Conservation (phyloP, 2,113 vertebrate genomes). For the Bufo bufo region DNA sequence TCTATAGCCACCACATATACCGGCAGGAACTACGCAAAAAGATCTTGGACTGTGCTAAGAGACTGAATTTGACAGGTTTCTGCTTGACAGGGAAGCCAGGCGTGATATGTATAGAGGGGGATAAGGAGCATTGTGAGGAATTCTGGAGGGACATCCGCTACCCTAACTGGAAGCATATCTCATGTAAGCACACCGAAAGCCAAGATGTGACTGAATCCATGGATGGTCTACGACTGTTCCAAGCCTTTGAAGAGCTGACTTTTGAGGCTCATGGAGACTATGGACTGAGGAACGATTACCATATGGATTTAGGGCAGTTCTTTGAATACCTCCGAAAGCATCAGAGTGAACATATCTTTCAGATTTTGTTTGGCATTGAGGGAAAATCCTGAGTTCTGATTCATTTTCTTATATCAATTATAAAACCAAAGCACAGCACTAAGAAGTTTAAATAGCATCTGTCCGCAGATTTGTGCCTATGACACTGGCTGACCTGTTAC, state of each 20-base stretch:
- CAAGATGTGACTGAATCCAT: slow-evolving; percentile 63
- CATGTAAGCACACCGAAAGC: slow-evolving; percentile 75
- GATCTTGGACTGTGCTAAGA: slow-evolving; percentile 75
- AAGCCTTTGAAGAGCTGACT: slow-evolving; percentile 73
- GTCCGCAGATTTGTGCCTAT: too few species aligned
- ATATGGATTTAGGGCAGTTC: slow-evolving; percentile 79
- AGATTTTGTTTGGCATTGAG: slow-evolving; percentile 77
- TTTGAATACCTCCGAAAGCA: slow-evolving; percentile 74
- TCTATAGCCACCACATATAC: slow-evolving; percentile 80
- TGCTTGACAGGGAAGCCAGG: slow-evolving; percentile 78
- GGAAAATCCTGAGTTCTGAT: slow-evolving; percentile 64
- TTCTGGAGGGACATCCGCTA: slow-evolving; percentile 77
- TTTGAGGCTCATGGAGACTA: slow-evolving; percentile 76
- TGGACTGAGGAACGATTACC: slow-evolving; percentile 77
- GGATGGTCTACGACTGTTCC: slow-evolving; percentile 67
- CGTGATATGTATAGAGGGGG: slow-evolving; percentile 77
- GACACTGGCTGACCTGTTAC: too few species aligned
- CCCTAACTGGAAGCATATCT: slow-evolving; percentile 79
- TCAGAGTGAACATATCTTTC: slow-evolving; percentile 69
- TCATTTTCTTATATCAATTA: neutral
- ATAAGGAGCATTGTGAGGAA: slow-evolving; percentile 71
- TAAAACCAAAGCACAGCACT: neutral
- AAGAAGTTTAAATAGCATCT: neutral
- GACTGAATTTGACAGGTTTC: slow-evolving; percentile 76
- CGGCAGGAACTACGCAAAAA: slow-evolving; percentile 76